Evolutionary conservation across 2,888 invertebrate species (phyloP), one percentile per base, ranked within the genome.

Genomic region (Drosophila tanythrix): DNA sequence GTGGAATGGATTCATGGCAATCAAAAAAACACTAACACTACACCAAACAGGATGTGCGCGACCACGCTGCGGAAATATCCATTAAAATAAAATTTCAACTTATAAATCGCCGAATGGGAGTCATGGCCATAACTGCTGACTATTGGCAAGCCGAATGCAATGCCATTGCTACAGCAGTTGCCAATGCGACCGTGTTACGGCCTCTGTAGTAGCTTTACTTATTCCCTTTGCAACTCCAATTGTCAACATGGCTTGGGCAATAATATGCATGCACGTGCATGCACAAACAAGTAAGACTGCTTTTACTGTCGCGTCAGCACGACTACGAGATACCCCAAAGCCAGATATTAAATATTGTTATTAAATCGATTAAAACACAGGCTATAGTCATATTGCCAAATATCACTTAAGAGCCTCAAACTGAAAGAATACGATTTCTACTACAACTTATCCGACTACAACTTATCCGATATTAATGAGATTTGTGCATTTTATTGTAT

Each of bases 51-150:
- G 86, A 74, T 83, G 81, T 71, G 73, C 63, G 72, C 67, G 79
- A 66, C 67, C 65, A 73, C 60, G 63, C 78, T 82, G 72, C 84
- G 88, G 89, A 89, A 87, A 89, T 87, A 87, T 84, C 89, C 86
- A 89, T 89, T 89, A 89, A 87, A 87, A 83, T 83, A 81, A 77
- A 81, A 82, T 87, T 87, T 84, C 58, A 87, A 84, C 85, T 89
- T 89, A 87, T 87, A 89, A 87, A 87, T 87, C 85, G 87, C 66
- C 64, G 65, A 75, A 74, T 80, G 76, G 69, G 51, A 63, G 60
- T 66, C 40, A 27, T 66, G 67, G 53, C 63, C 43, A 56, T 76
- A 70, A 58, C 61, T 65, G 72, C 69, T 46, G 55, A 43, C 55
- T 62, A 40, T 57, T 64, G 18, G 59, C 55, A 63, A 50, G 18